Conservation (phyloP, 2,113 vertebrate species). For the Bettongia penicillata region DNA sequence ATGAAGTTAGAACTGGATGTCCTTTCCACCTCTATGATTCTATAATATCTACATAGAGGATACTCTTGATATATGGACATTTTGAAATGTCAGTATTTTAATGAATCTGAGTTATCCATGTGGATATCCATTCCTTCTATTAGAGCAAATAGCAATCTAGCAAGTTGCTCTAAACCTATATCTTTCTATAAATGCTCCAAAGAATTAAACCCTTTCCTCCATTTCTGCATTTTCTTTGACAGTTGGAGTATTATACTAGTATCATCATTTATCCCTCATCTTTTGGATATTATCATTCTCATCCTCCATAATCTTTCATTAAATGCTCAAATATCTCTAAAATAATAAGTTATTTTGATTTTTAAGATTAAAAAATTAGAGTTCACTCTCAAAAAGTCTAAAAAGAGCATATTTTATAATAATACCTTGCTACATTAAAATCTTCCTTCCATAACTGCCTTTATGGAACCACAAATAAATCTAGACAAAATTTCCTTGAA, state of each 20-base stretch:
- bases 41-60: not conserved
- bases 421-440: not conserved
- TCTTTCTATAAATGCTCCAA: not conserved
- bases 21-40: not conserved
- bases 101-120: not conserved
- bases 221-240: not conserved
- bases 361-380: not conserved
- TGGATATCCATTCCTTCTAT: not conserved
- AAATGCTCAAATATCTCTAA: not conserved
- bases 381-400: not conserved
- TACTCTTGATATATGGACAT: not conserved
- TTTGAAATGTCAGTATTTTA: not conserved
- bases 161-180: not conserved
- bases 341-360: not conserved
- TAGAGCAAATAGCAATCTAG: not conserved
- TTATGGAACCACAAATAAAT: conserved; percentile 3
- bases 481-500: not conserved
- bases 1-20: not conserved
- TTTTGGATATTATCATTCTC: not conserved
- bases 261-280: not conserved
- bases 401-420: not conserved
- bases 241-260: not conserved
- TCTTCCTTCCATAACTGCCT: not conserved
- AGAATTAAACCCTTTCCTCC: not conserved
- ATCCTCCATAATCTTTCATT: not conserved